Conservation (phyloP, 2,888 invertebrate genomes). For the Scaptomyza flava region DNA sequence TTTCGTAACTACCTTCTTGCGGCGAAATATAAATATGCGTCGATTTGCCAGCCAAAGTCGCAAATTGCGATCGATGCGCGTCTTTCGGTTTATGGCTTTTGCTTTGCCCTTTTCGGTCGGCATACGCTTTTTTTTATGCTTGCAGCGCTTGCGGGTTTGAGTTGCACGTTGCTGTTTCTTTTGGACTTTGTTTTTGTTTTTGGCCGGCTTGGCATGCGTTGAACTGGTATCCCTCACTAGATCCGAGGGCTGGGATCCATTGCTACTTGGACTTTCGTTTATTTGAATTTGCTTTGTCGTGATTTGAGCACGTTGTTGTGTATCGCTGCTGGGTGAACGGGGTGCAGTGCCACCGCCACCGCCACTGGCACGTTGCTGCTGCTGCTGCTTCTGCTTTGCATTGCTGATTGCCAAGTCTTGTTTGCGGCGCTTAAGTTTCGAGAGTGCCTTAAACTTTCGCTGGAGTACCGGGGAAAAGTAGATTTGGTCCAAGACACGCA, state of each 20-base stretch:
- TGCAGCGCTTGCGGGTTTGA: constrained; percentile 19
- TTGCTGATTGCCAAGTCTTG: constrained; percentile 29
- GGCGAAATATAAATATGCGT: constrained; percentile 72
- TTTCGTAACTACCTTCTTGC: constrained; percentile 59
- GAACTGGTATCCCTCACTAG: constrained; percentile 15
- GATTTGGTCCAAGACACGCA: constrained; percentile 80
- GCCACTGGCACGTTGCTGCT: constrained; percentile 44
- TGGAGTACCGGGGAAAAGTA: constrained; percentile 81
- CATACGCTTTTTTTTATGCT: constrained; percentile 49
- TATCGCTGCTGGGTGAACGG: constrained; percentile 7
- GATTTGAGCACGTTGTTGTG: constrained; percentile 3
- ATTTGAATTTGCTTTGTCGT: constrained; percentile 2
- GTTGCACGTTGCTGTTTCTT: not conserved
- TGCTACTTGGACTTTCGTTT: constrained; percentile 29
- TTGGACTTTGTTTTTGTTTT: constrained; percentile 14
- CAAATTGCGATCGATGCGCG: constrained; percentile 63
- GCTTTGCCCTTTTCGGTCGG: constrained; percentile 40
- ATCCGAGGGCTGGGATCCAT: constrained; percentile 26
- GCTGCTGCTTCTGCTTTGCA: constrained; percentile 6
- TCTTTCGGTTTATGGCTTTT: constrained; percentile 30
- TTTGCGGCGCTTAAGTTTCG: constrained; percentile 56
- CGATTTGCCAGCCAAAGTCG: constrained; percentile 76
- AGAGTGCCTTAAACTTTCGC: constrained; percentile 65
- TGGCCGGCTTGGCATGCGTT: constrained; percentile 2
- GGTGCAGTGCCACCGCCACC: constrained; percentile 35